Percentiles rank a stretch among this genome's conserved stretches.
Evolutionary conservation across 2,797 vertebrate genomes (phyloP).

Genomic region (Salmo trutta): DNA sequence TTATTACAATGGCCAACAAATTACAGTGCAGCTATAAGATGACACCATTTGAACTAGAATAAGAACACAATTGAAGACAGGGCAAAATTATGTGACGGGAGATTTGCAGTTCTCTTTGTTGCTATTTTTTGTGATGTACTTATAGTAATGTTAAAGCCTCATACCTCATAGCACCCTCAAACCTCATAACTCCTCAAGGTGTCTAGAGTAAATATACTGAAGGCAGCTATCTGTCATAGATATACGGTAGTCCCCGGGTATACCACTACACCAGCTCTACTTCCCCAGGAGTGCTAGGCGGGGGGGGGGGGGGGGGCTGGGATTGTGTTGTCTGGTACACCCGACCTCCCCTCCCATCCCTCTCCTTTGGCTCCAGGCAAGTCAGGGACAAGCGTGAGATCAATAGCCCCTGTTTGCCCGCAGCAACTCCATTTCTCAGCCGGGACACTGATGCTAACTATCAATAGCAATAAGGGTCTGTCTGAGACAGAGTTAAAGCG

Average conservation of each 20-base stretch:
- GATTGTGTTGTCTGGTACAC: constrained; percentile 16
- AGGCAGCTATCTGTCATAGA: constrained; percentile 9
- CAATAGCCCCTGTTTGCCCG: constrained; percentile 81
- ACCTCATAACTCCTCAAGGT: constrained; percentile 10
- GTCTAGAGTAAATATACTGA: constrained; percentile 10
- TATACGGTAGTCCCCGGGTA: constrained; percentile 3
- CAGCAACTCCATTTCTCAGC: constrained; percentile 84
- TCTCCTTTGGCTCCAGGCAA: constrained; percentile 66
- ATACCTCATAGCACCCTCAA: neutral
- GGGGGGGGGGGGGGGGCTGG: neutral
- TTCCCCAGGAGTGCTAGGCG: constrained; percentile 36
- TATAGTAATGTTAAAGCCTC: neutral
- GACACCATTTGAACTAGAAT: neutral
- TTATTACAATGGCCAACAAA: constrained; percentile 7
- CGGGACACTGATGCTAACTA: constrained; percentile 83
- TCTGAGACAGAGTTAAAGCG: constrained; percentile 78
- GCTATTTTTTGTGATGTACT: neutral
- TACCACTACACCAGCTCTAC: constrained; percentile 4
- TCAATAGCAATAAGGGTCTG: constrained; percentile 84
- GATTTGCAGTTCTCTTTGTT: neutral
- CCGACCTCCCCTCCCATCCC: constrained; percentile 14
- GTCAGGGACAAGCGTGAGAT: constrained; percentile 74
- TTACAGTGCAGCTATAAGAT: neutral
- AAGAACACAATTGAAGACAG: neutral
- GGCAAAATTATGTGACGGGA: neutral